Conservation (phyloP, 2,113 vertebrate genomes). For the Bucco capensis region DNA sequence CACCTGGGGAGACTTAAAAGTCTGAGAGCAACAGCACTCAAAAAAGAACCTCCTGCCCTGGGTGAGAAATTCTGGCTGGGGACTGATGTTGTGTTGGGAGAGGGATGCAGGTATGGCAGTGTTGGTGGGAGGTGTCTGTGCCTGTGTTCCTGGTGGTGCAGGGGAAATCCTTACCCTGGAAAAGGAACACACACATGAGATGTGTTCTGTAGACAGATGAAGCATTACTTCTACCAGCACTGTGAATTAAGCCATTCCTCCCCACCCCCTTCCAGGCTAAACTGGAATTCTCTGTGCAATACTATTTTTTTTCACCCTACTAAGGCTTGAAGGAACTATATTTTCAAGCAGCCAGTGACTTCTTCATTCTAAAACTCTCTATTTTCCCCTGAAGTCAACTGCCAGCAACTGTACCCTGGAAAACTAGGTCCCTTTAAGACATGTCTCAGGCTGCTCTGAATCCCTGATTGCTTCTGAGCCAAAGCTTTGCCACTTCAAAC, state of each 20-base stretch:
- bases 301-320: not conserved
- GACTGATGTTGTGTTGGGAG: not conserved
- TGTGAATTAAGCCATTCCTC: not conserved
- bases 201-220: not conserved
- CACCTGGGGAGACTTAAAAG: not conserved
- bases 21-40: not conserved
- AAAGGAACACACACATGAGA: not conserved
- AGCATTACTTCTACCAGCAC: not conserved
- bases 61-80: not conserved
- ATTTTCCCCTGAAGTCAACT: not conserved
- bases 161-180: not conserved
- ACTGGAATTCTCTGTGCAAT: not conserved
- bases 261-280: not conserved
- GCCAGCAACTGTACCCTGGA: constrained; percentile 14
- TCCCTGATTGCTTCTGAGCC: constrained; percentile 39
- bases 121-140: not conserved
- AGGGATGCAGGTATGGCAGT: not conserved
- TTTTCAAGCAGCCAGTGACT: not conserved
- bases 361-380: not conserved
- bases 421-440: constrained; percentile 22
- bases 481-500: constrained; percentile 34
- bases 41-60: not conserved
- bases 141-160: not conserved
- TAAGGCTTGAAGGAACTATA: not conserved
- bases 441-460: constrained; percentile 21